Evolutionary conservation across 2,888 invertebrate genomes (phyloP).

Genomic region (Ischnura elegans): DNA sequence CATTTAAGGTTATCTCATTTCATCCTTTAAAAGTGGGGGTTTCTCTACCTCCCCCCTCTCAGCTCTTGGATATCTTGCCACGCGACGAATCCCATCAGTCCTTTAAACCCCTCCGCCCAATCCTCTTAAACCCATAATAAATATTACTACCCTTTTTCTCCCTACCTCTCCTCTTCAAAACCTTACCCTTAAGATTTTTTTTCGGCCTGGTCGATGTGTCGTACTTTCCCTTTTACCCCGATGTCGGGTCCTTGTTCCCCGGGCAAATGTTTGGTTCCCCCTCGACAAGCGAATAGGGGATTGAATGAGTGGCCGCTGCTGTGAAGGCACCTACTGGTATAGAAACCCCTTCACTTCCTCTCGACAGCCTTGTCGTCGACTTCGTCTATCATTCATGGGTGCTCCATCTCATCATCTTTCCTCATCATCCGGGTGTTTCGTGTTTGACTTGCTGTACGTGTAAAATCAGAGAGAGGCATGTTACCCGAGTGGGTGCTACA

Average conservation of each 20-base stretch:
- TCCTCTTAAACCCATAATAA: neutral
- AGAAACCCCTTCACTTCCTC: neutral
- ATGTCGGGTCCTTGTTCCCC: neutral
- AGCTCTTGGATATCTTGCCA: neutral
- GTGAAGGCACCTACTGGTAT: neutral
- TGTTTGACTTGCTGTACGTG: no score
- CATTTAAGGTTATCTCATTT: no score
- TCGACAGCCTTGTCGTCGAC: neutral
- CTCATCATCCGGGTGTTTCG: neutral
- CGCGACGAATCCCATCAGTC: neutral
- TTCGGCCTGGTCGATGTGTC: neutral
- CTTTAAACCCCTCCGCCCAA: neutral
- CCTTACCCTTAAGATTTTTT: neutral
- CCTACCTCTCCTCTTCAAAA: constrained; percentile 24
- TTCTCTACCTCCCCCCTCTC: neutral
- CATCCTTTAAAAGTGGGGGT: no score
- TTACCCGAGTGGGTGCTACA: no score
- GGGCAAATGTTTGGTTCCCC: neutral
- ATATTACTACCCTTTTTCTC: neutral
- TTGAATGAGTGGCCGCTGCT: neutral
- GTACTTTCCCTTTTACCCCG: no score
- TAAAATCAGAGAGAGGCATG: no score
- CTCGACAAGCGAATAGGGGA: neutral
- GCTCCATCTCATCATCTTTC: neutral
- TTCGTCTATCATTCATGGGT: neutral